Conservation (phyloP, 2,113 vertebrate species). For the Apeltes quadracus region DNA sequence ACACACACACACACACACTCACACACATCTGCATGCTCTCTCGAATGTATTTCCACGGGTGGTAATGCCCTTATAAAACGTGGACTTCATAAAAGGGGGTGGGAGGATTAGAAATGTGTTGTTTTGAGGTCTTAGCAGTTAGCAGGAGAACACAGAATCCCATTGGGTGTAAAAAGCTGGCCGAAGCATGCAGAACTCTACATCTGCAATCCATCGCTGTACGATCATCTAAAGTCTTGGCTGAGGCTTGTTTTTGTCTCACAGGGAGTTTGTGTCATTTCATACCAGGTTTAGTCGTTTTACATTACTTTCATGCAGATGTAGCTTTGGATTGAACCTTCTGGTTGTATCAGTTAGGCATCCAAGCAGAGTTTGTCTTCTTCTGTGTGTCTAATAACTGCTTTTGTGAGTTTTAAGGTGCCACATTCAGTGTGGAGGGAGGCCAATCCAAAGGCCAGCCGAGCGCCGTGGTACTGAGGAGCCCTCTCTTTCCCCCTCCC, state of each 20-base stretch:
- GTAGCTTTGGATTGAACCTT: neutral
- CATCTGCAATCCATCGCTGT: constrained; percentile 25
- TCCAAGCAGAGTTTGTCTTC: neutral
- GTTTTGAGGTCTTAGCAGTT: constrained; percentile 7
- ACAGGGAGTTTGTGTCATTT: constrained; percentile 1
- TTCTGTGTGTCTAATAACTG: constrained; percentile 6
- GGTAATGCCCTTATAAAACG: constrained; percentile 21
- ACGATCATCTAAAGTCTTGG: constrained; percentile 22
- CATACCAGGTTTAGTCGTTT: constrained; percentile 7
- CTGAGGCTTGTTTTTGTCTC: constrained; percentile 33
- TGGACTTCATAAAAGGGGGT: constrained; percentile 2
- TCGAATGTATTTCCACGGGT: neutral
- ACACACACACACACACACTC: neutral
- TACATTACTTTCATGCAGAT: neutral
- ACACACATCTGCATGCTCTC: constrained; percentile 3
- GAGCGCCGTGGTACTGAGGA: constrained; percentile 82
- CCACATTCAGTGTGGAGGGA: constrained; percentile 84
- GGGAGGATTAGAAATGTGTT: too few species aligned
- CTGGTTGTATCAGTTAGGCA: neutral
- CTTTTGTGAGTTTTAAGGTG: constrained; percentile 76
- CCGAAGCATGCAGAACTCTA: neutral
- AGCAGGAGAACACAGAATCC: constrained; percentile 14
- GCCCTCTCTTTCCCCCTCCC: constrained; percentile 87
- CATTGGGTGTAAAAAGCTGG: neutral
- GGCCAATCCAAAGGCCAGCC: constrained; percentile 79